Conservation (phyloP, 2,797 vertebrate genomes). For the Cephalopachus bancanus region DNA sequence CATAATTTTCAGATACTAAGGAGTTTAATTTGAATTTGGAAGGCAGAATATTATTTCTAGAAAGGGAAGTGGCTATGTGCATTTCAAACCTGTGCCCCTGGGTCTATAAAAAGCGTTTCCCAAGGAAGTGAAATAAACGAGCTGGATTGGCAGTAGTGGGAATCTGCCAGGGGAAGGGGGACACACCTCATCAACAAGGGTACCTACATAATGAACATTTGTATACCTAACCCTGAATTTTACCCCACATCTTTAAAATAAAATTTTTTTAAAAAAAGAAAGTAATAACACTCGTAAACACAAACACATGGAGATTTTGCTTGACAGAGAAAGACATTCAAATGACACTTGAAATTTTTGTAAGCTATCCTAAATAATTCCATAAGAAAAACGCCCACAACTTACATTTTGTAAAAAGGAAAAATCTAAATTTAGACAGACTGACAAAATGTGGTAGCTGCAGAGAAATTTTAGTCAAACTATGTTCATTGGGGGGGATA, state of each 20-base stretch:
- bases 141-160: neutral
- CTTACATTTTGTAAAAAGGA: neutral
- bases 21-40: neutral
- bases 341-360: neutral
- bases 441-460: neutral
- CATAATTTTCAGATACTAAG: neutral
- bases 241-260: too few species aligned
- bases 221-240: too few species aligned
- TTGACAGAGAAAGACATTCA: neutral
- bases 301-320: neutral
- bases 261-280: neutral
- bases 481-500: neutral
- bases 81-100: neutral
- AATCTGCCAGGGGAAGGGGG: too few species aligned
- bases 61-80: neutral
- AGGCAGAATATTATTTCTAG: slow-evolving; percentile 44
- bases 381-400: neutral
- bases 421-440: slow-evolving; percentile 29
- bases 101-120: neutral
- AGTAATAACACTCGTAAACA: neutral
- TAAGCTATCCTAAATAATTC: slow-evolving; percentile 19
- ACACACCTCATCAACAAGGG: too few species aligned
- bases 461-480: slow-evolving; percentile 45
- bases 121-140: neutral
- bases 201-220: too few species aligned